Evolutionary conservation across 2,888 invertebrate species (phyloP).

Genomic region (Escarpia spicata): DNA sequence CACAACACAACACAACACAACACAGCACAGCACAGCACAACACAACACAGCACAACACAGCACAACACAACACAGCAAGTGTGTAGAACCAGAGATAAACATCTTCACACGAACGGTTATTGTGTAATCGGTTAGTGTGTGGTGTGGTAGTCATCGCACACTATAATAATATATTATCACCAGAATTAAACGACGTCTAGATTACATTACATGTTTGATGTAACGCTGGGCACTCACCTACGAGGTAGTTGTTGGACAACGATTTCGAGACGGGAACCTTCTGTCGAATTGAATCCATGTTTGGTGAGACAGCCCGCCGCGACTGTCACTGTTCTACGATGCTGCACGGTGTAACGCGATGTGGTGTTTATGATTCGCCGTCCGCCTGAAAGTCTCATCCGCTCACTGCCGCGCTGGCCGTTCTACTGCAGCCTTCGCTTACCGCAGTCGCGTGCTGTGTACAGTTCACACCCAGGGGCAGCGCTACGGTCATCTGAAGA

Average conservation of each 20-base stretch:
- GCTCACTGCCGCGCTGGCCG: neutral
- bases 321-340: neutral
- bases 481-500: neutral
- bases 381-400: neutral
- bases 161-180: neutral
- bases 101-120: too few relatives aligned
- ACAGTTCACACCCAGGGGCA: neutral
- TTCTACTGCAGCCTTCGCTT: neutral
- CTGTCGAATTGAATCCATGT: conserved; percentile 7
- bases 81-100: too few relatives aligned
- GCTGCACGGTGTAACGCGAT: neutral
- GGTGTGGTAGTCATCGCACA: neutral
- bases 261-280: neutral
- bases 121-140: too few relatives aligned
- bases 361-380: neutral
- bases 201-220: neutral
- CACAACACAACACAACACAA: too few relatives aligned
- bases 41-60: too few relatives aligned
- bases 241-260: neutral
- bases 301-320: neutral
- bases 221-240: neutral
- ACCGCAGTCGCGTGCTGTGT: neutral
- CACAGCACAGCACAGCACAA: too few relatives aligned
- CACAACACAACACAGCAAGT: too few relatives aligned
- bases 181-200: neutral